Conservation (phyloP, 2,888 invertebrate species). For the Cryptocephalus primarius region DNA sequence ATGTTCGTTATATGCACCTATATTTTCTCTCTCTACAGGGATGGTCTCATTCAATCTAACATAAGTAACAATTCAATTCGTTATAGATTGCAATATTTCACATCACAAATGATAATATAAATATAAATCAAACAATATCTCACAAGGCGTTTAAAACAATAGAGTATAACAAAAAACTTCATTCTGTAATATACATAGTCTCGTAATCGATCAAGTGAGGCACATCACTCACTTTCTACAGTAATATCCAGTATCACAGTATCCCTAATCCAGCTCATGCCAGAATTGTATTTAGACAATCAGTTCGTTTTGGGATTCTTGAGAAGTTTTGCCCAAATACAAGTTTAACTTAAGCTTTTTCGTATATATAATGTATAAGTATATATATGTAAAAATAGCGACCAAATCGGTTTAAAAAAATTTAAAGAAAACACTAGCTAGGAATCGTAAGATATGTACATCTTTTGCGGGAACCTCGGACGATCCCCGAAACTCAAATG, state of each 20-base stretch:
- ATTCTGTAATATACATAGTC: too few species aligned
- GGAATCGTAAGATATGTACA: constrained; percentile 22
- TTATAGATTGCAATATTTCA: neutral
- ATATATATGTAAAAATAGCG: constrained; percentile 10
- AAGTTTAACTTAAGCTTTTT: constrained; percentile 10
- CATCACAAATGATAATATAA: neutral
- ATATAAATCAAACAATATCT: too few species aligned
- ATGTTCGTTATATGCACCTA: too few species aligned
- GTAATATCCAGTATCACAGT: constrained; percentile 25
- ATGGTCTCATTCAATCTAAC: too few species aligned
- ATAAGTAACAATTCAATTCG: too few species aligned
- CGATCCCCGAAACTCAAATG: constrained; percentile 3
- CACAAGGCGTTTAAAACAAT: too few species aligned
- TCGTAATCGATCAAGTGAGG: constrained; percentile 13
- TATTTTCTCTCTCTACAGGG: too few species aligned
- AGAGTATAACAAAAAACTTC: too few species aligned
- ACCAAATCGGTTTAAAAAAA: constrained; percentile 15
- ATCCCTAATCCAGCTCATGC: constrained; percentile 15
- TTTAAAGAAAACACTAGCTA: constrained; percentile 10
- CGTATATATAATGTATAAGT: constrained; percentile 7
- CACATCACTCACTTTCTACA: constrained; percentile 9
- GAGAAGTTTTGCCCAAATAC: constrained; percentile 5
- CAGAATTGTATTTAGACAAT: constrained; percentile 11
- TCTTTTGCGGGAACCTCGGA: constrained; percentile 10
- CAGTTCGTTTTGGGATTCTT: constrained; percentile 19